Evolutionary conservation across 2,797 vertebrate genomes (phyloP).

Genomic region (Rhodeus uyekii): DNA sequence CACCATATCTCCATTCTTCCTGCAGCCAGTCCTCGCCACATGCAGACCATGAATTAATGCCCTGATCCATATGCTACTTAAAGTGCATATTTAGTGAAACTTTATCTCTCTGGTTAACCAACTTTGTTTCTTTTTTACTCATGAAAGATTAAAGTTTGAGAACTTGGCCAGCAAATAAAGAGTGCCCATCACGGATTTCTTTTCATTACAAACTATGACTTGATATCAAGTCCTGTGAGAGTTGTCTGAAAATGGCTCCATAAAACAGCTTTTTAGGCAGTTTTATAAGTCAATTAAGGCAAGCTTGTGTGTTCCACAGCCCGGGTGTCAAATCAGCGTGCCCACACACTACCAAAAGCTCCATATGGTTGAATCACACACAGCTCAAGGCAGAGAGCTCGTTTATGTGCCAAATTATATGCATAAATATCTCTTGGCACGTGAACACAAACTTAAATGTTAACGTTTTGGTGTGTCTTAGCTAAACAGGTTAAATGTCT

Average conservation of each 20-base stretch:
- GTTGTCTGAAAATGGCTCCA: slow-evolving; percentile 72
- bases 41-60: slow-evolving; percentile 26
- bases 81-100: slow-evolving; percentile 58
- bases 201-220: slow-evolving; percentile 72
- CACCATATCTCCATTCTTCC: slow-evolving; percentile 42
- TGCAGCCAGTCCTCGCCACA: slow-evolving; percentile 34
- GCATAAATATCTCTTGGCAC: slow-evolving; percentile 48
- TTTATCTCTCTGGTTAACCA: slow-evolving; percentile 41
- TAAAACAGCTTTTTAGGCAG: slow-evolving; percentile 74
- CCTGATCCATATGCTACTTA: not conserved
- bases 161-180: slow-evolving; percentile 68
- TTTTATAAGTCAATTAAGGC: slow-evolving; percentile 81
- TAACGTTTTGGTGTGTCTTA: slow-evolving; percentile 45
- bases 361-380: slow-evolving; percentile 75
- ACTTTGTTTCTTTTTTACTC: slow-evolving; percentile 21
- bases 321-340: slow-evolving; percentile 70
- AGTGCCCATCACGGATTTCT: slow-evolving; percentile 63
- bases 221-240: slow-evolving; percentile 71
- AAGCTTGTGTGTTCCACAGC: slow-evolving; percentile 62
- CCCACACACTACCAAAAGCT: slow-evolving; percentile 62
- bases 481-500: slow-evolving; percentile 54
- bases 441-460: slow-evolving; percentile 39
- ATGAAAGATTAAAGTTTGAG: slow-evolving; percentile 58
- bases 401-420: slow-evolving; percentile 21
- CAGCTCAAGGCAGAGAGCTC: slow-evolving; percentile 4